These are phyloP conservation scores for Alauda arvensis DNA, from an alignment of 2,797 vertebrate species.

Conservation along the genomic window DNA sequence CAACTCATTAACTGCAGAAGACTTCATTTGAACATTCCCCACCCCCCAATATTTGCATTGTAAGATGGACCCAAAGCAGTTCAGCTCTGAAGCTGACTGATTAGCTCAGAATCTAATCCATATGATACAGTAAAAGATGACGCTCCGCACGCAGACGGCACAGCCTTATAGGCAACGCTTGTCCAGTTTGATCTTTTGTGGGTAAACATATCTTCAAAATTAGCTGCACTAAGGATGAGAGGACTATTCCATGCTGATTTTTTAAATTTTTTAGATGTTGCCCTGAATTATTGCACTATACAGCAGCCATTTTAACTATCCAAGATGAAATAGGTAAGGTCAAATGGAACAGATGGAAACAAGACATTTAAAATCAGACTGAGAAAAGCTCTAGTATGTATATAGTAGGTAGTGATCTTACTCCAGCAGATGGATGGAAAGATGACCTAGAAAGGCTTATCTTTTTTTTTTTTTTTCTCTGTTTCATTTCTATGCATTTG, in stretches of 20 bases:
- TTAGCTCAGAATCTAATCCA: constrained; percentile 46
- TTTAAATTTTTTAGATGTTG: constrained; percentile 9
- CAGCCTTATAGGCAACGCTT: constrained; percentile 18
- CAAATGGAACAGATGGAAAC: constrained; percentile 39
- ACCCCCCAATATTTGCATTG: constrained; percentile 52
- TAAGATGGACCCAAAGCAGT: constrained; percentile 54
- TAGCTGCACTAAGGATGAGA: constrained; percentile 29
- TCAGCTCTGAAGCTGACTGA: constrained; percentile 43
- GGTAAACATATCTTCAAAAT: constrained; percentile 45
- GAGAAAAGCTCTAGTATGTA: constrained; percentile 22
- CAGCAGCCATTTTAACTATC: constrained; percentile 54
- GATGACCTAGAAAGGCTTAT: constrained; percentile 29
- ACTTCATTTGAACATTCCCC: constrained; percentile 23
- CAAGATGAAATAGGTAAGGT: constrained; percentile 59
- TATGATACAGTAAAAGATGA: constrained; percentile 46
- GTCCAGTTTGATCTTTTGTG: constrained; percentile 43
- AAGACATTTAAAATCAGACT: constrained; percentile 39
- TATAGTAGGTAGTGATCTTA: constrained; percentile 34
- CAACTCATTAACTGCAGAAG: constrained; percentile 58
- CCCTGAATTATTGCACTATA: constrained; percentile 16
- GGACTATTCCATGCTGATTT: constrained; percentile 26
- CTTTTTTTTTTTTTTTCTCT: not conserved
- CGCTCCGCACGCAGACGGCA: not conserved
- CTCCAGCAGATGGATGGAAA: constrained; percentile 47
- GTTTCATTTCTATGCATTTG: constrained; percentile 15